Base-by-base conservation (phyloP, 2,113 vertebrate species). In the Dissostichus mawsoni region DNA sequence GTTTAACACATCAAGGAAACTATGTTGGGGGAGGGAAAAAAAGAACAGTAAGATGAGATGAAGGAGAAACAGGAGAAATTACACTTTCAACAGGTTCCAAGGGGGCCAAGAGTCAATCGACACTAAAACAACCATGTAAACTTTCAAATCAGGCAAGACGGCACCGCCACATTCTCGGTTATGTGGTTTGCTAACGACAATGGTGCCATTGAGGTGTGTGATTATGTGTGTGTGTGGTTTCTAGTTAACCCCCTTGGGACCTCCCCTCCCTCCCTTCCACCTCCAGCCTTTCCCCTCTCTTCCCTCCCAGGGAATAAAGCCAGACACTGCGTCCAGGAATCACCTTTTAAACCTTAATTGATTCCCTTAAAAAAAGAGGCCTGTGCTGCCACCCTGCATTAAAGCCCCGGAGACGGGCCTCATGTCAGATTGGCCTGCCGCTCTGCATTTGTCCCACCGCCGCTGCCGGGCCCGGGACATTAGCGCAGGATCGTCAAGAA, bases 291-390 rank as follows among this genome's bases (percentile, higher is more conserved):
- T 41, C 14, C 55, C 67, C 4, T 29, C 29, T 48, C 20, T 25
- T 66, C 71, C 77, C 83, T 87, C 86, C 74, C 81, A 89, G 85
- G 29, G 90, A 90, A 91, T 87, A 92, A 92, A 89, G 70, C 85
- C 87, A 88, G 86, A 85, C 87, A 80, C 82, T 80, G 63, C 75
- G 44, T 87, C 89, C 85, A 93, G 84, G 84, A 93, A 88, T 92
- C 93, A 94, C 90, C 92, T 92, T 94, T 91, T 91, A 92, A 91
- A 92, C 84, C 88, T 86, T 93, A 92, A 94, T 94, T 94, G 93
- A 94, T 94, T 94, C 78, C 82, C 82, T 89, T 84, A 89, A 93
- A 89, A 29, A 29, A 90, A 78, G 78, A 78, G 81, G 76, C 81
- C 86, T n/a, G 17, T 11, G 56, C 86, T 86, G 92, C 88, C 93